Evolutionary conservation across 2,888 invertebrate species (phyloP), one percentile per base, ranked within the genome.

Genomic region (Stenodema calcarata): DNA sequence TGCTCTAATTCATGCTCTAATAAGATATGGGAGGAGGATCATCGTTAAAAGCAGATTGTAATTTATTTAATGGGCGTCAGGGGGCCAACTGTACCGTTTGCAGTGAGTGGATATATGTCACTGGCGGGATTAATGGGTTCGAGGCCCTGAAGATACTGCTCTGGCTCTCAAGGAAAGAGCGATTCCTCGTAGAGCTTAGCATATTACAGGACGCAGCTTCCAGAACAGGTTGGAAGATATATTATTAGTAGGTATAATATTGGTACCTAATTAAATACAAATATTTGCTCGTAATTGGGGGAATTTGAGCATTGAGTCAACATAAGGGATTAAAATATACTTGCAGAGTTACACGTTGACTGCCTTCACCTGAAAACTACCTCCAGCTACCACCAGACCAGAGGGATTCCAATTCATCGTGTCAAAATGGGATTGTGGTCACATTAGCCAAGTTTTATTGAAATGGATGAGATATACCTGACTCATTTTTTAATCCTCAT

Each of bases 41-140:
- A 41, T 69, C 41, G 82, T 69, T 69, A 41, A 69, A 47, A 75
- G 62, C 27, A 75, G 70, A 75, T 84, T 50, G 84, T 84, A 84
- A 84, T 75, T 75, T 84, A 84, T 84, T 76, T 84, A 76, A 84
- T 73, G 75, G 84, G 84, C 27, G 75, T 84, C 54, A 42, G 28
- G 44, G 81, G 84, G 47, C 73, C 44, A 84, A 84, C 75, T 76
- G 28, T 84, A 84, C 30, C 84, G 54, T 35, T 81, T 28, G 44
- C 44, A 44, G 44, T 23, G 78, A 78, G 78, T 78, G 78, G 78
- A 78, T 78, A n/a, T n/a, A 78, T 78, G 78, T 78, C 78, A 11
- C 78, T 78, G 41, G 44, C 16, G 44, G 42, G 44, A 78, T 78
- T 78, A 78, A 78, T 78, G 78, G 78, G 78, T 27, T 44, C n/a